Percentiles rank a stretch among this genome's conserved stretches.
Evolutionary conservation across 1,140 invertebrate species (phyloP).

Genomic region (Eueides isabella): DNA sequence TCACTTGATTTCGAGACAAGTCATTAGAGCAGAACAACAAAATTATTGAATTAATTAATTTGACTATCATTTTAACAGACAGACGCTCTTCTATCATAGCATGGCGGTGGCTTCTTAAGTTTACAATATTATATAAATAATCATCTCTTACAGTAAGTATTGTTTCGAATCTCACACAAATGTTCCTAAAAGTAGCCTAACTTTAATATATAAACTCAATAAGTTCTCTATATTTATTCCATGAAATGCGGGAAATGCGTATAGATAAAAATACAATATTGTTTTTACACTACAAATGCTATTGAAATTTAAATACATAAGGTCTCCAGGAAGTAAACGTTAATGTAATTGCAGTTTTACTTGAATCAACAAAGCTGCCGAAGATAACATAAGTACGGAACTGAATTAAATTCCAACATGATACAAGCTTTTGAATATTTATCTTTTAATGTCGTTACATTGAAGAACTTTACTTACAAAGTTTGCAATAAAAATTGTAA

Average conservation of each 20-base stretch:
- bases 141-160: too few species aligned
- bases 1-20: too few species aligned
- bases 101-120: not conserved
- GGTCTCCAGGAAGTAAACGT: slow-evolving; percentile 28
- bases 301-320: slow-evolving; percentile 11
- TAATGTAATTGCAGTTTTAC: slow-evolving; percentile 28
- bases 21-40: too few species aligned
- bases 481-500: not conserved
- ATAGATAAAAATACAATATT: not conserved
- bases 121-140: not conserved
- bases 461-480: not conserved
- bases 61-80: not conserved
- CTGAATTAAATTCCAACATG: slow-evolving; percentile 24
- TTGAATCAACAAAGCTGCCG: slow-evolving; percentile 20
- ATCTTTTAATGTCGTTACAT: not conserved
- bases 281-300: not conserved
- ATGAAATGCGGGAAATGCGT: not conserved
- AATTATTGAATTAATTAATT: too few species aligned
- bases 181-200: too few species aligned
- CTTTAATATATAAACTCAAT: not conserved
- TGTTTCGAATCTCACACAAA: too few species aligned
- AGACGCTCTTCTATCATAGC: not conserved
- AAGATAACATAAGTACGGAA: slow-evolving; percentile 29
- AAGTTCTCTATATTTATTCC: not conserved
- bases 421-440: slow-evolving; percentile 12